Evolutionary conservation across 2,888 invertebrate genomes (phyloP).

Genomic region (Lithophane semibrunnea): DNA sequence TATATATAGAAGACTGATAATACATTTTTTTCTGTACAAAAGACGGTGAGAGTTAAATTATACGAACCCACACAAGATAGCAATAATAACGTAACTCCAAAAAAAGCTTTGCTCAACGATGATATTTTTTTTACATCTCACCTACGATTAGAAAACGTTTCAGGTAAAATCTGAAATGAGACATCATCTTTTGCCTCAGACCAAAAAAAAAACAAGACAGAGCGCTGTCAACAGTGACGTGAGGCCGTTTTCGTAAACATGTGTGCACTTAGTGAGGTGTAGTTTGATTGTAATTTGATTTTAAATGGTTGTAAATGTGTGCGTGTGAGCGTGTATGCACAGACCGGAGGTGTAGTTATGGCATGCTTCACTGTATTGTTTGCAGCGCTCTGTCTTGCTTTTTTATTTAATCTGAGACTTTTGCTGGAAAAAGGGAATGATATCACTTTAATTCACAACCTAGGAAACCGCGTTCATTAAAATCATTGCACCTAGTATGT

Average conservation of each 20-base stretch:
- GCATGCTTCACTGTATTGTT: too few species aligned
- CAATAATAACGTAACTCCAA: slow-evolving; percentile 18
- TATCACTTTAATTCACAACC: neutral
- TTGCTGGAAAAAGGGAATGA: neutral
- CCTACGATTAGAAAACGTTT: neutral
- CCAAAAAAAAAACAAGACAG: too few species aligned
- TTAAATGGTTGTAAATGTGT: too few species aligned
- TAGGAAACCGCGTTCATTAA: neutral
- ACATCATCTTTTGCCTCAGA: neutral
- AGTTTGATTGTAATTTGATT: too few species aligned
- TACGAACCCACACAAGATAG: slow-evolving; percentile 13
- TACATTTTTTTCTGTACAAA: slow-evolving; percentile 19
- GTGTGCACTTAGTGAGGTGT: too few species aligned
- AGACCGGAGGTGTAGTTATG: too few species aligned
- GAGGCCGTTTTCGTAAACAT: too few species aligned
- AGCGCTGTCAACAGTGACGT: too few species aligned
- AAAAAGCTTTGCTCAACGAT: neutral
- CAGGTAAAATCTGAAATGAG: neutral
- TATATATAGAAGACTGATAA: slow-evolving; percentile 10
- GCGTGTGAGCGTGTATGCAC: too few species aligned
- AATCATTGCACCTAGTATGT: neutral
- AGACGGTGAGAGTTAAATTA: slow-evolving; percentile 19
- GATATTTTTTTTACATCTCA: slow-evolving; percentile 4
- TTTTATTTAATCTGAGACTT: neutral
- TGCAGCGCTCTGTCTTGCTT: too few species aligned